These are phyloP conservation scores for Leptinotarsa lineolata DNA, from an alignment of 1,140 invertebrate genomes.

Conservation along the genomic window DNA sequence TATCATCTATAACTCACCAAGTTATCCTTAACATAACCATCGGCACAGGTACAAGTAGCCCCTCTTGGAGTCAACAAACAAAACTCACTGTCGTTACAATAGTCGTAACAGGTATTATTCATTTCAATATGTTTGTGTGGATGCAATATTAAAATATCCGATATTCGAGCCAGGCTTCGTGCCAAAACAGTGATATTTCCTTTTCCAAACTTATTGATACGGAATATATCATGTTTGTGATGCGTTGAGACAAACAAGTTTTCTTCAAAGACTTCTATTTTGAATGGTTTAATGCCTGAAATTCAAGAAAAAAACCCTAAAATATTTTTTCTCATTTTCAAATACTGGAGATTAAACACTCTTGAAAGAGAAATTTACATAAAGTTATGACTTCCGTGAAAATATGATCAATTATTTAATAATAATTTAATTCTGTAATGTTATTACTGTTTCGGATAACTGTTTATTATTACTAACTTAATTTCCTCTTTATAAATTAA, in stretches of 20 bases:
- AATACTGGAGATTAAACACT: background rate
- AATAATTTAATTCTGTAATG: too few species aligned
- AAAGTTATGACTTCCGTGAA: too few species aligned
- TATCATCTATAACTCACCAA: conserved; percentile 12
- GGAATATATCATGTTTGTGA: conserved; percentile 66
- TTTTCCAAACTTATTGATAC: conserved; percentile 72
- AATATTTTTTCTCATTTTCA: background rate
- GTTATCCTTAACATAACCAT: conserved; percentile 55
- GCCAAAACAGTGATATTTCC: conserved; percentile 62
- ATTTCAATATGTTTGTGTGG: conserved; percentile 64
- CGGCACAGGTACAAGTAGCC: conserved; percentile 69
- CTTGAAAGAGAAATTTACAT: too few species aligned
- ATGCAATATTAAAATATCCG: conserved; percentile 71
- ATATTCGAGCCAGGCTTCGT: conserved; percentile 62
- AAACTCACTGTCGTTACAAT: conserved; percentile 64
- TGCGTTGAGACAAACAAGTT: conserved; percentile 70
- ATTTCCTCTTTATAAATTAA: too few species aligned
- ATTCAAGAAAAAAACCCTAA: conserved; percentile 2
- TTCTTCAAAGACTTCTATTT: conserved; percentile 77
- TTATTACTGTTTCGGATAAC: too few species aligned
- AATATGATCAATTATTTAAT: too few species aligned
- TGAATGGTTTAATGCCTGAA: conserved; percentile 64
- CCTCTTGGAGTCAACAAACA: conserved; percentile 61
- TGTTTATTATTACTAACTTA: too few species aligned
- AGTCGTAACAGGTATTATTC: conserved; percentile 58